These are phyloP conservation scores for Coelogynopora nodosa DNA, from an alignment of 2,888 invertebrate species.

Conservation along the genomic window DNA sequence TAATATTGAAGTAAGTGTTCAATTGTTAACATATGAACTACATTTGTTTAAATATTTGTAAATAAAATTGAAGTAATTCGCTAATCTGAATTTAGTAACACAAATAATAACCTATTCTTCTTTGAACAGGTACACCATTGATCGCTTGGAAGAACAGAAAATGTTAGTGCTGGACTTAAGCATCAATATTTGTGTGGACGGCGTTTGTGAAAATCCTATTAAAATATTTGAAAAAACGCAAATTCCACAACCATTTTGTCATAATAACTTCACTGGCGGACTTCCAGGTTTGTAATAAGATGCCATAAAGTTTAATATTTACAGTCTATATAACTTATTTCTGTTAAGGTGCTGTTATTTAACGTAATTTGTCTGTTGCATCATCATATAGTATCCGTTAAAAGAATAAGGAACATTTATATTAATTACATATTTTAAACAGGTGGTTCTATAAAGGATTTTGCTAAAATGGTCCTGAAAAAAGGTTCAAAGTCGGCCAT, in stretches of 20 bases:
- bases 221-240: slow-evolving; percentile 45
- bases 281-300: slow-evolving; percentile 45
- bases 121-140: slow-evolving; percentile 47
- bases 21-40: no score
- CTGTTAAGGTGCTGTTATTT: no score
- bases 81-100: no score
- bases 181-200: slow-evolving; percentile 44
- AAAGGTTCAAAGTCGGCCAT: slow-evolving; percentile 44
- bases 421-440: background rate
- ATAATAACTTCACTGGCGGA: slow-evolving; percentile 47
- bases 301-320: no score
- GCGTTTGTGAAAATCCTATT: slow-evolving; percentile 26
- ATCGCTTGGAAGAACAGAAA: slow-evolving; percentile 44
- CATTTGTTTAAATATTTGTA: no score
- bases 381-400: no score
- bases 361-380: no score
- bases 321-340: no score
- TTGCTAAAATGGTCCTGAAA: slow-evolving; percentile 2
- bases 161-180: slow-evolving; percentile 47
- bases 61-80: no score
- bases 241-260: slow-evolving; percentile 49
- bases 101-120: no score
- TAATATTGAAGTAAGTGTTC: slow-evolving; percentile 26
- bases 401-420: background rate
- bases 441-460: slow-evolving; percentile 35